These are phyloP conservation scores for Himalopsyche tibetana DNA, from an alignment of 2,888 invertebrate species.

Conservation along the genomic window DNA sequence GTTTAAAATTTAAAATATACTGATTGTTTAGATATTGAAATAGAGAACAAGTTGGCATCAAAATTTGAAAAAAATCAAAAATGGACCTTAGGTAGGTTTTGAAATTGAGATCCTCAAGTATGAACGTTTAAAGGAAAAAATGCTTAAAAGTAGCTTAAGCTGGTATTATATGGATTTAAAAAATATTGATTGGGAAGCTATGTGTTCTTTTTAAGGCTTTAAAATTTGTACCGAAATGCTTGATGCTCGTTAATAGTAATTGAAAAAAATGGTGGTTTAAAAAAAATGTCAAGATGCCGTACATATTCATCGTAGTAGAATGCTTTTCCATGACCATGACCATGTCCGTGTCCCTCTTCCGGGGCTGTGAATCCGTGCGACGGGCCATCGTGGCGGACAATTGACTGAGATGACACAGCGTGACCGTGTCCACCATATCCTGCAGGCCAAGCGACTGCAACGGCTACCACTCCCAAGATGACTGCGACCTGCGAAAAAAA, in stretches of 20 bases:
- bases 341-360: constrained; percentile 55
- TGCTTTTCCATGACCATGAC: constrained; percentile 58
- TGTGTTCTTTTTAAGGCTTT: too few species aligned
- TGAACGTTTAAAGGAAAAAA: neutral
- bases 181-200: neutral
- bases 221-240: neutral
- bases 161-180: neutral
- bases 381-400: constrained; percentile 72
- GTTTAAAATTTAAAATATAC: too few species aligned
- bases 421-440: constrained; percentile 72
- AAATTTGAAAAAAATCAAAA: too few species aligned
- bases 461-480: constrained; percentile 60
- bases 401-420: constrained; percentile 75
- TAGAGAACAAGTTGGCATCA: too few species aligned
- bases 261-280: neutral
- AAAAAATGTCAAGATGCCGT: neutral
- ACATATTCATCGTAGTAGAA: constrained; percentile 60
- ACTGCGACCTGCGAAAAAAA: constrained; percentile 52
- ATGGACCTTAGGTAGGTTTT: neutral
- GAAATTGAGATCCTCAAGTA: too few species aligned
- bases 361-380: constrained; percentile 70
- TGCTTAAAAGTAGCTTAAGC: too few species aligned
- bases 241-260: neutral
- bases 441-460: constrained; percentile 55
- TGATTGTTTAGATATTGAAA: too few species aligned